These are phyloP conservation scores for Heliothis peltigera DNA, from an alignment of 2,888 invertebrate species.

Conservation along the genomic window DNA sequence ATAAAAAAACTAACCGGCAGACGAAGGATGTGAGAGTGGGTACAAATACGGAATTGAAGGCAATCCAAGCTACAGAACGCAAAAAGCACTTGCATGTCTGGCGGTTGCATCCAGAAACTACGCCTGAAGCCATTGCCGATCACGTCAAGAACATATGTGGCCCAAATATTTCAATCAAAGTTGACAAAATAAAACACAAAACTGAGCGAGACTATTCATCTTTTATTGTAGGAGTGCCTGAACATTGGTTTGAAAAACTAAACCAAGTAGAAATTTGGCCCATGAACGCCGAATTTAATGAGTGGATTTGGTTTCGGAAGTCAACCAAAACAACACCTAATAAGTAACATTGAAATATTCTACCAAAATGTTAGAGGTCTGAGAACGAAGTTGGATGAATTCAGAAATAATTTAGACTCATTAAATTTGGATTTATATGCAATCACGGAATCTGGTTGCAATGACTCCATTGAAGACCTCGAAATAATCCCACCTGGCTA, in stretches of 20 bases:
- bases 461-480: not conserved
- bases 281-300: constrained; percentile 1
- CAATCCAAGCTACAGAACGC: not conserved
- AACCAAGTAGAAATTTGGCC: constrained; percentile 2
- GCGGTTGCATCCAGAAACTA: not conserved
- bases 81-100: not conserved
- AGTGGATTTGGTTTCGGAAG: constrained; percentile 9
- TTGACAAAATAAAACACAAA: not conserved
- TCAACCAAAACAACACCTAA: not conserved
- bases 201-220: not conserved
- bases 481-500: no score
- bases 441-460: not conserved
- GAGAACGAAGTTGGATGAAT: not conserved
- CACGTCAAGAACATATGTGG: not conserved
- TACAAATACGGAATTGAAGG: not conserved
- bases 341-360: not conserved
- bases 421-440: not conserved
- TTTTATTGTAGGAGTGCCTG: not conserved
- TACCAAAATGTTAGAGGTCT: not conserved
- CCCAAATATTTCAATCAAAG: not conserved
- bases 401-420: not conserved
- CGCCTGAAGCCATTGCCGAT: not conserved
- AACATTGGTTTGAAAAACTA: not conserved
- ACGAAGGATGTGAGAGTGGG: not conserved
- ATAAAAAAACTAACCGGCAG: not conserved